Evolutionary conservation across 2,113 vertebrate genomes (phyloP).

Genomic region (Donacobius atricapilla): DNA sequence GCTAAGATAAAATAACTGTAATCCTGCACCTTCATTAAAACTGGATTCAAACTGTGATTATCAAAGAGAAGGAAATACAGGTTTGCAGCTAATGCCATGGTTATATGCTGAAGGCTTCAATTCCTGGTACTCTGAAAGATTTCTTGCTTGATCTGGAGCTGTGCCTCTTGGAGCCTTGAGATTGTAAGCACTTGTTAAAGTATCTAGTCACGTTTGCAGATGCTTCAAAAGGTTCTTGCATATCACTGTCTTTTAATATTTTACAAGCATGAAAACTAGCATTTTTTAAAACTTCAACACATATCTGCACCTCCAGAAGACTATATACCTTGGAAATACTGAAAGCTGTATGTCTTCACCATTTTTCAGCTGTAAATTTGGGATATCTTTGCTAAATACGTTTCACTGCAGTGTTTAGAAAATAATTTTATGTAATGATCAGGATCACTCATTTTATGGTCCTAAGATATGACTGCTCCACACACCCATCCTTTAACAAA

Average conservation of each 20-base stretch:
- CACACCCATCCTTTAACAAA: not conserved
- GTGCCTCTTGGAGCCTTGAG: not conserved
- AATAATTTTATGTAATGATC: not conserved
- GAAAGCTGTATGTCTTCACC: not conserved
- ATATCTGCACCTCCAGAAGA: not conserved
- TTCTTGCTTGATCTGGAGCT: not conserved
- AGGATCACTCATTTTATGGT: not conserved
- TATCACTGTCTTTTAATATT: not conserved
- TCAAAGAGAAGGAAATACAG: not conserved
- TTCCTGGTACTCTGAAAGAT: not conserved
- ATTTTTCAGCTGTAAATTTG: not conserved
- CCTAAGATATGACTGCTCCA: not conserved
- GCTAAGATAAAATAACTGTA: conserved; percentile 5
- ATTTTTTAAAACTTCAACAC: not conserved
- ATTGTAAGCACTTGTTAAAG: not conserved
- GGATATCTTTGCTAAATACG: not conserved
- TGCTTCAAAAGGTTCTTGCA: not conserved
- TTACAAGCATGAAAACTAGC: not conserved
- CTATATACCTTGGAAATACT: not conserved
- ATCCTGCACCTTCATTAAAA: conserved; percentile 14
- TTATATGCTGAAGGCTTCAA: not conserved
- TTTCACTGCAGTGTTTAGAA: not conserved
- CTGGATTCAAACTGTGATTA: conserved; percentile 2
- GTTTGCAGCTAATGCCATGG: not conserved
- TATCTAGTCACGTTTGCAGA: not conserved